Conservation (phyloP, 2,888 invertebrate genomes). For the Hirtodrosophila duncani region DNA sequence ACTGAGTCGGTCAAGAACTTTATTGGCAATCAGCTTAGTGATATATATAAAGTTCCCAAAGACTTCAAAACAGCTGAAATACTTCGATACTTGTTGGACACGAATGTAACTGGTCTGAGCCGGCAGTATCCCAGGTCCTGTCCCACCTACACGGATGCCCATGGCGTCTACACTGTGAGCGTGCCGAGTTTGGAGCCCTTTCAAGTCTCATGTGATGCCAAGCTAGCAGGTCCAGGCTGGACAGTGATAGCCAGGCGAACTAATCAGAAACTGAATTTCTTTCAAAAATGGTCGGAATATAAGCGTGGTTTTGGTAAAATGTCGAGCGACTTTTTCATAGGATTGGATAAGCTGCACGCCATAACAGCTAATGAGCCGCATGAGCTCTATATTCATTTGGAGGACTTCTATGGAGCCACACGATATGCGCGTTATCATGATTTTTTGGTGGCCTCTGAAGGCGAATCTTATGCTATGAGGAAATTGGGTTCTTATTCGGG, state of each 20-base stretch:
- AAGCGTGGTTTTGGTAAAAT: conserved; percentile 84
- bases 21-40: too few relatives aligned
- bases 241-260: conserved; percentile 83
- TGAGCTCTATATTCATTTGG: conserved; percentile 82
- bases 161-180: neutral
- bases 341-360: conserved; percentile 82
- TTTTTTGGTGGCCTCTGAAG: conserved; percentile 83
- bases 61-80: too few relatives aligned
- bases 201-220: conserved; percentile 79
- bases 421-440: conserved; percentile 72
- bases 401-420: conserved; percentile 79
- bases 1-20: too few relatives aligned
- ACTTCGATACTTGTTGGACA: too few relatives aligned
- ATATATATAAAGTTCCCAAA: too few relatives aligned
- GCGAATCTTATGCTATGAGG: conserved; percentile 83
- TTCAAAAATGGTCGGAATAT: conserved; percentile 82
- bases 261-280: conserved; percentile 83
- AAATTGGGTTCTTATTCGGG: conserved; percentile 79
- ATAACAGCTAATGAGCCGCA: conserved; percentile 72
- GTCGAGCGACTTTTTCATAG: conserved; percentile 85
- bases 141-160: too few relatives aligned
- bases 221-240: conserved; percentile 82
- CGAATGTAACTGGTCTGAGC: too few relatives aligned
- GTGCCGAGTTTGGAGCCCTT: conserved; percentile 75
- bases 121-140: too few relatives aligned